phyloP scores from a whole-genome alignment of 1,140 invertebrate species.

The Bombus pascuorum region DNA sequence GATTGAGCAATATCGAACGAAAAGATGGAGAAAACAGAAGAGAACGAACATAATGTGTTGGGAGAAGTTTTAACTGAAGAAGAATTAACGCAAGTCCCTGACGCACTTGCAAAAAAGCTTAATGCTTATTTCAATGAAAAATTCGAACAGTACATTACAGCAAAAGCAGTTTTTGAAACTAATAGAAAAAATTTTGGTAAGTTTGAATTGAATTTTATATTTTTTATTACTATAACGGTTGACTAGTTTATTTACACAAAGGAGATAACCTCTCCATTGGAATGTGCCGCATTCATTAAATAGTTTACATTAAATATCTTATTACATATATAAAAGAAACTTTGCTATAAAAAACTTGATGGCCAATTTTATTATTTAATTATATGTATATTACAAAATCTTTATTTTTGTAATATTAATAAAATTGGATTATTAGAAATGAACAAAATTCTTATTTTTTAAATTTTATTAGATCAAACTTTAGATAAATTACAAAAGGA shows the following conservation, averaged over 20 bases:
- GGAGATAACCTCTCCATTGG: slow-evolving; percentile 20
- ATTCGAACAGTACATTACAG: slow-evolving; percentile 87
- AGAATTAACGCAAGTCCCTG: slow-evolving; percentile 82
- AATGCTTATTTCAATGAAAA: slow-evolving; percentile 85
- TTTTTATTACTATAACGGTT: slow-evolving; percentile 27
- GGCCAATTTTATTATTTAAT: background rate
- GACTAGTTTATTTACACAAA: slow-evolving; percentile 29
- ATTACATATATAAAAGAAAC: background rate
- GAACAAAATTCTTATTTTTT: background rate
- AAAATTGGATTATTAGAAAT: background rate
- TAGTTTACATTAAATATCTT: background rate
- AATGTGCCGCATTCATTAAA: slow-evolving; percentile 1
- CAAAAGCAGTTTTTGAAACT: slow-evolving; percentile 87
- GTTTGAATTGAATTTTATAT: slow-evolving; percentile 11
- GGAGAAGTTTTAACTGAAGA: slow-evolving; percentile 73
- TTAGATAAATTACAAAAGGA: slow-evolving; percentile 84
- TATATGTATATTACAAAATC: too few relatives aligned
- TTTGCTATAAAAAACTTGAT: background rate
- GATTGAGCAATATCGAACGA: background rate
- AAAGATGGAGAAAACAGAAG: slow-evolving; percentile 72
- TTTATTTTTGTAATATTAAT: background rate
- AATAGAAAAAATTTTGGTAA: slow-evolving; percentile 85
- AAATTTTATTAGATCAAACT: slow-evolving; percentile 83
- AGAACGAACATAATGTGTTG: slow-evolving; percentile 74
- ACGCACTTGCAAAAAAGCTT: slow-evolving; percentile 83